Evolutionary conservation across 2,113 vertebrate species (phyloP).

Genomic region (Kobus ellipsiprymnus): DNA sequence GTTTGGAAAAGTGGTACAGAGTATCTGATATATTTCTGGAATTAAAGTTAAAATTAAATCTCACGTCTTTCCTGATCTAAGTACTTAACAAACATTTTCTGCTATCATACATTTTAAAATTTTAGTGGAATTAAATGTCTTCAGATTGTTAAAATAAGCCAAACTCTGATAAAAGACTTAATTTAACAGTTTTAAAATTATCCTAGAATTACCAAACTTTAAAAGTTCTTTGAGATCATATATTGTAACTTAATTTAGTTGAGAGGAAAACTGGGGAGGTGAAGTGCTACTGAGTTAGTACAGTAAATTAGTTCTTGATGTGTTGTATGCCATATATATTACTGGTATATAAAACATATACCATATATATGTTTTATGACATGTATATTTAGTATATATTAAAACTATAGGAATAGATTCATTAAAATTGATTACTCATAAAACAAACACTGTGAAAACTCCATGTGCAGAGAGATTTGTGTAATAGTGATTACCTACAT

Average conservation of each 20-base stretch:
- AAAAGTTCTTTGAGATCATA: background rate
- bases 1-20: background rate
- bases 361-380: background rate
- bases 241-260: background rate
- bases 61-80: background rate
- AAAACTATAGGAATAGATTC: background rate
- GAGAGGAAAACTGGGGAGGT: background rate
- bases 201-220: background rate
- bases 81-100: background rate
- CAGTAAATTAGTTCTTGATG: background rate
- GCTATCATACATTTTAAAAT: background rate
- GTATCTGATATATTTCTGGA: background rate
- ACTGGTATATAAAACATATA: background rate
- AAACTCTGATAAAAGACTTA: conserved; percentile 3
- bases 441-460: background rate
- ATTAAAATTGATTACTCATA: background rate
- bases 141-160: background rate
- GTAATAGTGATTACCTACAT: background rate
- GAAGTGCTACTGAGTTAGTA: background rate
- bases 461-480: background rate
- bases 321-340: background rate
- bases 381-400: background rate
- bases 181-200: background rate
- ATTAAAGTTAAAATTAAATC: background rate
- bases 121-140: background rate